Conservation (phyloP, 2,797 vertebrate genomes). For the Meda fulgida region DNA sequence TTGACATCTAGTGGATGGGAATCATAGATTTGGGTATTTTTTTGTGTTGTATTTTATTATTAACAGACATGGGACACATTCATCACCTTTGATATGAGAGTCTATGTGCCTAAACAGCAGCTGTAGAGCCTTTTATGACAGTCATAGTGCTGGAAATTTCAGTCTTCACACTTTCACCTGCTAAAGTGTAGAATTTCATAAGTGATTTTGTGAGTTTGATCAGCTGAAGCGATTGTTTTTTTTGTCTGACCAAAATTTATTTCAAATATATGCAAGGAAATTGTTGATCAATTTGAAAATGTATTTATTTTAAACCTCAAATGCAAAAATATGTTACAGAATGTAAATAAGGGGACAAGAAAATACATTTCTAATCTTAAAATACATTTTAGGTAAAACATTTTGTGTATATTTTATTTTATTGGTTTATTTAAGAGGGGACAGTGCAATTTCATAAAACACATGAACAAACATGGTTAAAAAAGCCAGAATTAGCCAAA, state of each 20-base stretch:
- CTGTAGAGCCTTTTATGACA: background rate
- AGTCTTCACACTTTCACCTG: too few species aligned
- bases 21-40: background rate
- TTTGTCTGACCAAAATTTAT: too few species aligned
- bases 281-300: background rate
- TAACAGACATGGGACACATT: background rate
- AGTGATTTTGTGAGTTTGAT: background rate
- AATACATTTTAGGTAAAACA: too few species aligned
- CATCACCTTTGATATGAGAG: background rate
- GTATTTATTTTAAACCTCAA: background rate
- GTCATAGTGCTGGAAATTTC: background rate
- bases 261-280: too few species aligned
- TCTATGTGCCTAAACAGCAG: constrained; percentile 6
- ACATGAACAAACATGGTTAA: too few species aligned
- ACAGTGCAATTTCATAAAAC: too few species aligned
- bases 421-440: too few species aligned
- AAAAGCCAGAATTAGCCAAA: too few species aligned
- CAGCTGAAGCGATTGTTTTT: background rate
- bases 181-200: background rate
- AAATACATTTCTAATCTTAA: too few species aligned
- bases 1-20: background rate
- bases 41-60: too few species aligned
- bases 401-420: too few species aligned
- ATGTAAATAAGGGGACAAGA: background rate
- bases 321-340: background rate